Evolutionary conservation across 1,140 invertebrate species (phyloP), one percentile per base, ranked within the genome.

Genomic region (Paraescarpia echinospica): DNA sequence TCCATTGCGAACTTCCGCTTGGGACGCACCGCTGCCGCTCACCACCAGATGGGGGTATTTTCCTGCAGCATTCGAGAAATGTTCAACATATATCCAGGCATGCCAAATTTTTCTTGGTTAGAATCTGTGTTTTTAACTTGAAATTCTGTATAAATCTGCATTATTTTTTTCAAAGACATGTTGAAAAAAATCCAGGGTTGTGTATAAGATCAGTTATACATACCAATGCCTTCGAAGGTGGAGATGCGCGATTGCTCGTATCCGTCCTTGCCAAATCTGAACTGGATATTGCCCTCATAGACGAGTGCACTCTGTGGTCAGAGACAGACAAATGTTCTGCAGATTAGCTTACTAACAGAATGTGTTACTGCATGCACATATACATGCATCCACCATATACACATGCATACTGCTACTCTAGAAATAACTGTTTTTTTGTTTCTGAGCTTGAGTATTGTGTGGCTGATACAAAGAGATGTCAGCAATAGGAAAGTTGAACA

Each of bases 11-110:
- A 35, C 35, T 93, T 94, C 14, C 18, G 93, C 93, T 2, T 94
- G 92, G 35, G 94, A 94, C 33, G 92, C 94, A 33, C 95, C 95
- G 89, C 93, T 93, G 33, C 89, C n/a, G 0, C 94, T 95, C 2
- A 95, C 95, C 92, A 95, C 93, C 33, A 96, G 94, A 92, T 96
- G 95, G 22, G 95, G 95, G 92, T 95, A 96, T 93, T 96, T 96
- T 14, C 95, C 95, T 96, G 59, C 59, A 77, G 9, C n/a, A n/a
- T n/a, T n/a, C n/a, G n/a, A n/a, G n/a, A n/a, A n/a, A n/a, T n/a
- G n/a, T 77, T 77, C 59, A 93, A 91, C 1, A 91, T 48, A 34
- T 4, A n/a, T 31, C 33, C 33, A 89, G 33, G 14, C 34, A 33
- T 34, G 34, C 33, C 9, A 89, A 4, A 33, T 89, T 33, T 34